Evolutionary conservation across 2,888 invertebrate species (phyloP).

Genomic region (Caenorhabditis sulstoni): DNA sequence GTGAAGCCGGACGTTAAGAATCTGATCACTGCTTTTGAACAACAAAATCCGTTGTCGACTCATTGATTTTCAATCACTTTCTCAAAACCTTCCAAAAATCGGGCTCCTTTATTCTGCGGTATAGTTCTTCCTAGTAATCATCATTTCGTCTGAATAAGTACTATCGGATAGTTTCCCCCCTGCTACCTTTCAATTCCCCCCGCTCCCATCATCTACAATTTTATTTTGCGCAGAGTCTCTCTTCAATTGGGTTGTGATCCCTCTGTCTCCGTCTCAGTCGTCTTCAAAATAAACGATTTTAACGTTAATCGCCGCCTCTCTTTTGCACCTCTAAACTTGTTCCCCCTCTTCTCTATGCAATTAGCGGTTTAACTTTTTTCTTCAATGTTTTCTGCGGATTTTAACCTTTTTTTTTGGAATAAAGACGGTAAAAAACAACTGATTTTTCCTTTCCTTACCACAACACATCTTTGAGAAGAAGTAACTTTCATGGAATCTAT

Average conservation of each 20-base stretch:
- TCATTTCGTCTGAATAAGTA: background rate
- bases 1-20: constrained; percentile 1
- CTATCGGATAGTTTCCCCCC: background rate
- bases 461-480: too few species aligned
- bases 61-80: background rate
- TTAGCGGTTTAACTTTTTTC: background rate
- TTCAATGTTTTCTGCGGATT: background rate
- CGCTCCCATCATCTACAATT: background rate
- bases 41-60: constrained; percentile 1
- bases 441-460: background rate
- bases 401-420: background rate
- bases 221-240: background rate
- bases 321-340: background rate
- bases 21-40: constrained; percentile 16
- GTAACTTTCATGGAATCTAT: too few species aligned
- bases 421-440: background rate
- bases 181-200: too few species aligned
- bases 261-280: background rate
- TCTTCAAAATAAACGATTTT: background rate
- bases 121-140: background rate
- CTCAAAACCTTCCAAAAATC: background rate
- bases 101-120: background rate
- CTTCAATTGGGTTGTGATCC: background rate
- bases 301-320: too few species aligned
- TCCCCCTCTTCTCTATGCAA: background rate